A percentile compares a stretch with the other conserved stretches of the same genome.
These are phyloP conservation scores for Festucalex cinctus DNA, from an alignment of 2,113 vertebrate species.

Conservation along the genomic window DNA sequence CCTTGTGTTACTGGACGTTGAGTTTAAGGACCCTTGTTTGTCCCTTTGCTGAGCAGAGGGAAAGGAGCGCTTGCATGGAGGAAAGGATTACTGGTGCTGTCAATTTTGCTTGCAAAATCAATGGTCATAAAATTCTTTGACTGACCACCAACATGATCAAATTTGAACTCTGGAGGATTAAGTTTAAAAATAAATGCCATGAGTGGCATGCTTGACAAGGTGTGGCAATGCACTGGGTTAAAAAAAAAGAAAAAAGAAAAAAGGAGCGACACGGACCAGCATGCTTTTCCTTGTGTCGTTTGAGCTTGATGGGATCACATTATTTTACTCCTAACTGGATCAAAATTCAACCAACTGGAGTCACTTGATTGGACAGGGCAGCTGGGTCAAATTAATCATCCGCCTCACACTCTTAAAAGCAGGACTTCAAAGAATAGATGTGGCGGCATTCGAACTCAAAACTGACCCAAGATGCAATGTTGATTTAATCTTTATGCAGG, in stretches of 20 bases:
- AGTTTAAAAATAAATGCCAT: neutral
- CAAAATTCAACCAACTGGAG: slow-evolving; percentile 30
- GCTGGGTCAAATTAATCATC: slow-evolving; percentile 11
- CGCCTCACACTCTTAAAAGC: slow-evolving; percentile 47
- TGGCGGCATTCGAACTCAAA: slow-evolving; percentile 20
- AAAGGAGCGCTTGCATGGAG: slow-evolving; percentile 13
- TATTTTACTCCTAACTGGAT: slow-evolving; percentile 22
- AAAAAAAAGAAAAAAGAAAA: neutral
- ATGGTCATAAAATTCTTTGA: slow-evolving; percentile 12
- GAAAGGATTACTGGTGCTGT: neutral
- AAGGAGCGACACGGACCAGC: too few species aligned
- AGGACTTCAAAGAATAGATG: slow-evolving; percentile 44
- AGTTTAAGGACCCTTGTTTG: slow-evolving; percentile 16
- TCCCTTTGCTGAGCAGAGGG: slow-evolving; percentile 39
- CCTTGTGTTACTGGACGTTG: neutral
- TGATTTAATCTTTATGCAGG: slow-evolving; percentile 52
- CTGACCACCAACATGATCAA: slow-evolving; percentile 2
- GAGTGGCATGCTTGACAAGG: neutral
- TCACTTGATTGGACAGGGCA: slow-evolving; percentile 13
- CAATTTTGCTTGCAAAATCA: neutral
- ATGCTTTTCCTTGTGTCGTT: neutral
- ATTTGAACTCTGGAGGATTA: slow-evolving; percentile 4
- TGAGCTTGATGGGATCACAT: slow-evolving; percentile 4
- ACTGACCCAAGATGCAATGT: slow-evolving; percentile 21
- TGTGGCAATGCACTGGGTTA: neutral